These are phyloP conservation scores for Forbesichthys papilliferus DNA, from an alignment of 2,113 vertebrate genomes.

Conservation along the genomic window DNA sequence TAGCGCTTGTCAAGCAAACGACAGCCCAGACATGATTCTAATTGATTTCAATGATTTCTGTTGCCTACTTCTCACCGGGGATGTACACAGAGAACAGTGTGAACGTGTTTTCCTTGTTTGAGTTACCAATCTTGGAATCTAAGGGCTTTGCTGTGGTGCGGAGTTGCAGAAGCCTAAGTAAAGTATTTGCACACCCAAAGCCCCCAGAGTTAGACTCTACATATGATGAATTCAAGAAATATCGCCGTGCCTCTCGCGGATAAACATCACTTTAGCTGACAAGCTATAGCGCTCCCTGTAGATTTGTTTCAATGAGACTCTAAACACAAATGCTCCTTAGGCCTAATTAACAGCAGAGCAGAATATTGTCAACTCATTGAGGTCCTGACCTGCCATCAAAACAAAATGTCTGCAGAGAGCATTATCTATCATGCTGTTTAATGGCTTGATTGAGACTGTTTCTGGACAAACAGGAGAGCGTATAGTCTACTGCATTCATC, in stretches of 20 bases:
- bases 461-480: background rate
- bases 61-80: constrained; percentile 63
- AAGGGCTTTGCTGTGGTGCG: constrained; percentile 29
- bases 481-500: background rate
- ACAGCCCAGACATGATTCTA: constrained; percentile 69
- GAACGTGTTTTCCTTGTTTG: constrained; percentile 26
- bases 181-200: no score
- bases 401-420: background rate
- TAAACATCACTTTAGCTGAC: constrained; percentile 17
- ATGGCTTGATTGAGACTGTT: background rate
- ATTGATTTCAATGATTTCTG: constrained; percentile 74
- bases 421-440: background rate
- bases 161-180: background rate
- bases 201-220: constrained; percentile 17
- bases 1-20: constrained; percentile 51
- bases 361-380: background rate
- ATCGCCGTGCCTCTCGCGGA: constrained; percentile 8
- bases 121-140: constrained; percentile 46
- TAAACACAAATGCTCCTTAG: background rate
- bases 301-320: constrained; percentile 11
- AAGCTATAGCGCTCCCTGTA: constrained; percentile 18
- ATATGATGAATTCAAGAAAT: constrained; percentile 22
- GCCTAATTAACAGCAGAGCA: background rate
- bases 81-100: constrained; percentile 33
- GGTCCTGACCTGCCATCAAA: background rate